Evolutionary conservation across 2,113 vertebrate species (phyloP), one percentile per base, ranked within the genome.

Genomic region (Rallus limicola): DNA sequence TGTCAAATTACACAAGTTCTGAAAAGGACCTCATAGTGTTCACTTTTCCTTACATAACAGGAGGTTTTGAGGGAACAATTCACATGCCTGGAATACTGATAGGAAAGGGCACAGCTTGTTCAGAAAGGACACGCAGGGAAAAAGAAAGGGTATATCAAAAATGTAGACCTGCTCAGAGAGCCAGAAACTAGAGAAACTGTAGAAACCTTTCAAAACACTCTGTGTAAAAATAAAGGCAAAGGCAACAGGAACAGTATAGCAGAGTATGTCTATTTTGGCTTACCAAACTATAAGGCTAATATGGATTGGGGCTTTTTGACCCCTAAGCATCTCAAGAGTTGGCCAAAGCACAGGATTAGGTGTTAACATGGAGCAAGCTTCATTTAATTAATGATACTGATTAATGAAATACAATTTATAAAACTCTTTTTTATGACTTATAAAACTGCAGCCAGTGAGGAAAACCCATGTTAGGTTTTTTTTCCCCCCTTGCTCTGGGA

Each of bases 221-320:
- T 18, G 9, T 31, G 52, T n/a, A 48, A 48, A 56, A 50, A 56
- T 40, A 52, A 55, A 82, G 33, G 68, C 63, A 62, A 59, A 67
- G 33, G 21, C 31, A 56, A 16, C 1, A 1, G 50, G 48, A 59
- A 52, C 8, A 59, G 26, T 7, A 25, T 10, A 38, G 46, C 64
- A 75, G 7, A 0, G 1, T 11, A 50, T 2, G 0, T 11, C 40
- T 13, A 1, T 16, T 48, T 20, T 36, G n/a, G 46, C 25, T 65
- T 75, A 33, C 19, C 60, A 75, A 12, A 46, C 40, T n/a, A 59
- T 33, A 2, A 59, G n/a, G 31, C 3, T 12, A 17, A 63, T 13
- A 42, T 53, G 52, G 13, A 46, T 46, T 25, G 9, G 13, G 26
- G 6, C 24, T 65, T 78, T 28, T 6, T 19, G 16, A 53, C 4